Evolutionary conservation across 1,140 invertebrate genomes (phyloP), one percentile per base, ranked within the genome.

Genomic region (Ostrea denselamellosa): DNA sequence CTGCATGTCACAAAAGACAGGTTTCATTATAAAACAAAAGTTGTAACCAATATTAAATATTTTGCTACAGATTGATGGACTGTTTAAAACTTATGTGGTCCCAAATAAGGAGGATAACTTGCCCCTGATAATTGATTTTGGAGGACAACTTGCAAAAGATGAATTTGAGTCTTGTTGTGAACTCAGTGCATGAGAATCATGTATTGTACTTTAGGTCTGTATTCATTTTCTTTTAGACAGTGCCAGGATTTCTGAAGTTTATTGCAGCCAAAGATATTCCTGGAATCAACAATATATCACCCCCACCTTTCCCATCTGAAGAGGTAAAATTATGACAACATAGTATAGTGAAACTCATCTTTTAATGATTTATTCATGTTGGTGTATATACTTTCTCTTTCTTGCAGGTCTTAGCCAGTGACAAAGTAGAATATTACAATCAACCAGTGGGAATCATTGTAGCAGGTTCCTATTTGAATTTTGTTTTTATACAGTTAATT

Each of bases 391-490:
- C n/a, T 71, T 22, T 25, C 22, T 14, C 52, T 54, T 83, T 51
- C 0, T 82, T 87, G 51, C 90, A 95, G 94, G 89, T 95, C 34
- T 96, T 97, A 83, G 95, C 88, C 51, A 90, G 88, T 77, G 92
- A 91, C n/a, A 83, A 90, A 71, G 92, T 93, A 1, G 51, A 87
- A 22, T 93, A 91, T 88, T 96, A 97, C 83, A 95, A 95, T 4
- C 95, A 95, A 87, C 89, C 95, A 9, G 22, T 96, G 10, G 95
- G 94, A 25, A 71, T 96, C 10, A 92, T 96, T 51, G 92, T 96
- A 4, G 95, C 95, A 86, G 92, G 93, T 94, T 86, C 81, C 87
- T 53, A 52, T n/a, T 82, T 52, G 3, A 10, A 10, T 71, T 28
- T 71, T 7, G n/a, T n/a, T 44, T 5, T 44, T 44, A 44, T 44